These are phyloP conservation scores for Diarsia rubi DNA, from an alignment of 2,888 invertebrate genomes.

Conservation along the genomic window DNA sequence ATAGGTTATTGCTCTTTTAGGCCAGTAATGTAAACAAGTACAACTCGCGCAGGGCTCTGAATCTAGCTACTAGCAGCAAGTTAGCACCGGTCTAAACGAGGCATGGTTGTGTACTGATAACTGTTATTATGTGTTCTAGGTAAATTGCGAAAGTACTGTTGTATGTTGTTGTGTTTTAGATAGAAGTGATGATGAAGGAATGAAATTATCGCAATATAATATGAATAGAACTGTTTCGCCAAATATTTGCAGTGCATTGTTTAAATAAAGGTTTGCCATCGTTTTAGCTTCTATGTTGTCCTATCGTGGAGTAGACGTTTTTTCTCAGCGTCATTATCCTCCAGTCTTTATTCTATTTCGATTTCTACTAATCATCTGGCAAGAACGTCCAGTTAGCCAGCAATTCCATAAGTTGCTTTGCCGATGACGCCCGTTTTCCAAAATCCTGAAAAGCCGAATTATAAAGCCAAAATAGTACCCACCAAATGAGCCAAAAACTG, in stretches of 20 bases:
- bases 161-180: not conserved
- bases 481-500: not conserved
- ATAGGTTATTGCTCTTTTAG: conserved; percentile 71
- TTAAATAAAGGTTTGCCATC: not conserved
- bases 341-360: not conserved
- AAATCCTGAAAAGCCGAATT: not conserved
- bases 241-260: not conserved
- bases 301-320: not conserved
- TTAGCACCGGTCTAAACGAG: conserved; percentile 57
- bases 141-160: conserved; percentile 39
- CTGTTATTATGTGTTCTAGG: conserved; percentile 32
- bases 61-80: conserved; percentile 38
- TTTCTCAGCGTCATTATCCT: not conserved
- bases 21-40: conserved; percentile 58
- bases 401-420: not conserved
- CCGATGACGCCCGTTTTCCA: not conserved
- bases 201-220: not conserved
- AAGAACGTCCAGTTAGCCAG: not conserved
- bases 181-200: conserved; percentile 1
- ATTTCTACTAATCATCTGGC: not conserved
- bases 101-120: conserved; percentile 34
- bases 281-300: not conserved
- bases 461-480: not conserved
- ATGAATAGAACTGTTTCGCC: not conserved
- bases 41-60: conserved; percentile 49